A percentile compares a stretch with the other conserved stretches of the same genome.
Conservation (phyloP, 2,888 invertebrate species). For the Drosophila basisetae region DNA sequence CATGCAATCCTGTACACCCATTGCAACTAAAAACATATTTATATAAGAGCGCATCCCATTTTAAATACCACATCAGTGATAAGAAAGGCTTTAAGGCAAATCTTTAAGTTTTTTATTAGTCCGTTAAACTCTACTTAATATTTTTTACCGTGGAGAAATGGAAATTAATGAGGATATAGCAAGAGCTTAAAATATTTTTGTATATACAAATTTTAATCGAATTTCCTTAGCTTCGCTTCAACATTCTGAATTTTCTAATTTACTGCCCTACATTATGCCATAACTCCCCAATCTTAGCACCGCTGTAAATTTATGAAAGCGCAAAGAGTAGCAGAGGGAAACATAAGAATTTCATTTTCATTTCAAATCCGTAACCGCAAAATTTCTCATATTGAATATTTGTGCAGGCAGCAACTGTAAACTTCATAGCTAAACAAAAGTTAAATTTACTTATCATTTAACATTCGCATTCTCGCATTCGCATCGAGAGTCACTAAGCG, state of each 20-base stretch:
- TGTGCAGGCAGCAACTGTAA: constrained; percentile 16
- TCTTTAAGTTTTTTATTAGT: constrained; percentile 20
- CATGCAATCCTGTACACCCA: not conserved
- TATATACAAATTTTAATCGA: not conserved
- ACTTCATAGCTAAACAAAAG: constrained; percentile 52
- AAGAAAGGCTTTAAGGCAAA: constrained; percentile 4
- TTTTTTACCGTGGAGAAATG: constrained; percentile 13
- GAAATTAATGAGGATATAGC: constrained; percentile 1
- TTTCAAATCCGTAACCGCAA: constrained; percentile 35
- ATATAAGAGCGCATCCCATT: not conserved
- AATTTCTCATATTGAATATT: constrained; percentile 28
- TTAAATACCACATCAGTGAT: not conserved
- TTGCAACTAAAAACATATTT: constrained; percentile 21
- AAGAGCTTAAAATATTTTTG: constrained; percentile 11
- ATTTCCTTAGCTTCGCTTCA: not conserved
- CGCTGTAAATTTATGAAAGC: constrained; percentile 35
- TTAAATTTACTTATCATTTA: constrained; percentile 74
- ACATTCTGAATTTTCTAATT: constrained; percentile 18
- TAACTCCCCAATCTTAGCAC: constrained; percentile 17
- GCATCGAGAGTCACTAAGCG: constrained; percentile 63
- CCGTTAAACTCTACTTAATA: constrained; percentile 13
- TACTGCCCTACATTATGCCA: constrained; percentile 6
- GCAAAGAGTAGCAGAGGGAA: not conserved
- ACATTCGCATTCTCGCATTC: constrained; percentile 53
- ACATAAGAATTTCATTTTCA: constrained; percentile 28